Evolutionary conservation across 2,888 invertebrate species (phyloP).

Genomic region (Himalopsyche anomala): DNA sequence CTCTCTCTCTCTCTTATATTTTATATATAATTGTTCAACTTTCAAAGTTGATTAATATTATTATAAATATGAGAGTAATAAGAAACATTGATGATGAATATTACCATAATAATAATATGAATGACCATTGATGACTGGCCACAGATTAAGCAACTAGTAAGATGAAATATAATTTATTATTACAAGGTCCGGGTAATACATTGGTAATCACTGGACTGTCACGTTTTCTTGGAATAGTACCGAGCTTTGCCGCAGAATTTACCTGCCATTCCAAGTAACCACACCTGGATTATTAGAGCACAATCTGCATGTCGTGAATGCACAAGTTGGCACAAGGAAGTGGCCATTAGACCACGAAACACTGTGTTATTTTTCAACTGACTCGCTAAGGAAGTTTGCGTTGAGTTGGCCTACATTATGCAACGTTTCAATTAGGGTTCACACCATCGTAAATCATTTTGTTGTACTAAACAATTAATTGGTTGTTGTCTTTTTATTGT

Average conservation of each 20-base stretch:
- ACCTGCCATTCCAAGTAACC: slow-evolving; percentile 10
- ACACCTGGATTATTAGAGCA: slow-evolving; percentile 16
- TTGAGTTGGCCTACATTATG: not conserved
- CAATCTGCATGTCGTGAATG: slow-evolving; percentile 34
- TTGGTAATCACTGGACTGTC: not conserved
- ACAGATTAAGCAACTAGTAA: too few species aligned
- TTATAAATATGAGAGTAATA: too few species aligned
- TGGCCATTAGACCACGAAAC: not conserved
- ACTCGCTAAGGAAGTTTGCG: not conserved
- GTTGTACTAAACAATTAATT: slow-evolving; percentile 5
- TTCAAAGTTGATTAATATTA: too few species aligned
- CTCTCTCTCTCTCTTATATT: too few species aligned
- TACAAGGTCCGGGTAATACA: not conserved
- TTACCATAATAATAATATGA: too few species aligned
- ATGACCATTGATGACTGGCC: too few species aligned
- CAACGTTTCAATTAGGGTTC: slow-evolving; percentile 8
- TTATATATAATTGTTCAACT: too few species aligned
- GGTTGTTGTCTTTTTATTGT: slow-evolving; percentile 1
- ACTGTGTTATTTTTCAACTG: not conserved
- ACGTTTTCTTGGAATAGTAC: not conserved
- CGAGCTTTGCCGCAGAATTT: not conserved
- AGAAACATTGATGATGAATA: too few species aligned
- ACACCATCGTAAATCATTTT: not conserved
- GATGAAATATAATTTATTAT: too few species aligned
- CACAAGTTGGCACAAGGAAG: slow-evolving; percentile 16